phyloP scores from a whole-genome alignment of 2,888 invertebrate genomes.

The Lucinisca nassula region DNA sequence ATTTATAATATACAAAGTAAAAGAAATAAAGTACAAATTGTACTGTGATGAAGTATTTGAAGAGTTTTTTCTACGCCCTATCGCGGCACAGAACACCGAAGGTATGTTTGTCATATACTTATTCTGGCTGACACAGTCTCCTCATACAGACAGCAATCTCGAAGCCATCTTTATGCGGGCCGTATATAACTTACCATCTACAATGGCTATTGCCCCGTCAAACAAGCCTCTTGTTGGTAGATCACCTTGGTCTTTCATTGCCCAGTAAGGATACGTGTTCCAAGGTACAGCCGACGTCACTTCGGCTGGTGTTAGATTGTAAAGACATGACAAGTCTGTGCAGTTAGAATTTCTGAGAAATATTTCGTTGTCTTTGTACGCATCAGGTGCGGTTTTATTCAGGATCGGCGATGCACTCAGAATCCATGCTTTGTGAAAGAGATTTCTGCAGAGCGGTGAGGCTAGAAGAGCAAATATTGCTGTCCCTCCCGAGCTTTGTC shows the following conservation, averaged over 20 bases:
- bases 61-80: too few species aligned
- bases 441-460: constrained; percentile 89
- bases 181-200: constrained; percentile 73
- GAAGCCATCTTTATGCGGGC: too few species aligned
- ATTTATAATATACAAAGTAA: too few species aligned
- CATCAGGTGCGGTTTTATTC: constrained; percentile 78
- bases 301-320: constrained; percentile 67
- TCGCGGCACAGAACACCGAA: too few species aligned
- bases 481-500: constrained; percentile 95
- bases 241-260: constrained; percentile 77
- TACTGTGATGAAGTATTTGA: too few species aligned
- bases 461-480: constrained; percentile 93
- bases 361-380: constrained; percentile 74
- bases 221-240: constrained; percentile 70
- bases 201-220: constrained; percentile 74
- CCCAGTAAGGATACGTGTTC: constrained; percentile 79
- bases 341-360: constrained; percentile 75
- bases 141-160: too few species aligned
- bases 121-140: too few species aligned
- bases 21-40: too few species aligned
- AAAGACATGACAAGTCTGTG: constrained; percentile 68
- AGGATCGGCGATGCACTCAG: constrained; percentile 81
- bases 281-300: constrained; percentile 74
- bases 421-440: constrained; percentile 90
- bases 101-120: too few species aligned